Evolutionary conservation across 2,888 invertebrate species (phyloP).

Genomic region (Dryobotodes eremita): DNA sequence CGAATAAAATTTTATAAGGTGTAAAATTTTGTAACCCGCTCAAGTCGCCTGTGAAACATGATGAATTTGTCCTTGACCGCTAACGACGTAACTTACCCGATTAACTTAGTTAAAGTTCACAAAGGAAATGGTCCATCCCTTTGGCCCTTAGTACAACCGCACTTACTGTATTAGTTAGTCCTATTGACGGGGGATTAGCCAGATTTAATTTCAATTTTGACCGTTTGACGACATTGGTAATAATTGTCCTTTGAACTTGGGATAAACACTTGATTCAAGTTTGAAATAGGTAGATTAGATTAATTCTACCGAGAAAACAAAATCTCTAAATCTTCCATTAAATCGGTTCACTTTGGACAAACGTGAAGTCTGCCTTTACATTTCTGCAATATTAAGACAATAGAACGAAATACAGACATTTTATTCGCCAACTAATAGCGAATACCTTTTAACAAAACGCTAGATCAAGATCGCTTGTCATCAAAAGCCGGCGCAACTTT

Average conservation of each 20-base stretch:
- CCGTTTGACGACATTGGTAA: slow-evolving; percentile 46
- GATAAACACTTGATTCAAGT: slow-evolving; percentile 28
- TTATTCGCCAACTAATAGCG: neutral
- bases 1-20: slow-evolving; percentile 54
- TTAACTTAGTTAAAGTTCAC: slow-evolving; percentile 69
- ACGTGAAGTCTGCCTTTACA: neutral
- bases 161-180: slow-evolving; percentile 63
- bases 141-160: slow-evolving; percentile 58
- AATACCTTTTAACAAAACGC: slow-evolving; percentile 19
- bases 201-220: slow-evolving; percentile 64
- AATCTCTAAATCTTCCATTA: neutral
- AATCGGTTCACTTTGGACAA: too few relatives aligned
- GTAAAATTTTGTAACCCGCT: slow-evolving; percentile 56
- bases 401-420: neutral
- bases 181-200: slow-evolving; percentile 62
- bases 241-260: slow-evolving; percentile 34
- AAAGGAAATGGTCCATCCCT: slow-evolving; percentile 64
- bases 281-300: slow-evolving; percentile 13
- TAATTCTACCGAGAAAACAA: neutral
- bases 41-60: slow-evolving; percentile 50
- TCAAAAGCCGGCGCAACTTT: slow-evolving; percentile 33
- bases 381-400: neutral
- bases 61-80: slow-evolving; percentile 65
- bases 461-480: slow-evolving; percentile 48
- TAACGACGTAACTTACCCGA: slow-evolving; percentile 65